Percentiles rank a stretch among this genome's conserved stretches.
These are phyloP conservation scores for Atherinosoma microstoma DNA, from an alignment of 2,797 vertebrate genomes.

Conservation along the genomic window DNA sequence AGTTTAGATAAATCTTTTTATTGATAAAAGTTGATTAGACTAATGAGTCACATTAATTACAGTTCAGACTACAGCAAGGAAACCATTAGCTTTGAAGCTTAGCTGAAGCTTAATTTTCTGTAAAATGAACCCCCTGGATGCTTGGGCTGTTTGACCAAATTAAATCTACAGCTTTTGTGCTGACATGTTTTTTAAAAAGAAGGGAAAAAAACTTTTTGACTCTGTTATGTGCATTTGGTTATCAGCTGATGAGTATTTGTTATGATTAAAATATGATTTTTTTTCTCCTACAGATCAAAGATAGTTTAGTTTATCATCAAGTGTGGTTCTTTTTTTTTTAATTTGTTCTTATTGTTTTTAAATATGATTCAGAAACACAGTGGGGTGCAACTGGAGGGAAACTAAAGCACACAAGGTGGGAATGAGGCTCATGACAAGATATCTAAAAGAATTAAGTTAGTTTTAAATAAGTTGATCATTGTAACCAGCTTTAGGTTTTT, in stretches of 20 bases:
- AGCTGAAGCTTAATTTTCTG: neutral
- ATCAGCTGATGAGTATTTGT: slow-evolving; percentile 71
- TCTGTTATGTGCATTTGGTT: slow-evolving; percentile 83
- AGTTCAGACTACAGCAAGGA: neutral
- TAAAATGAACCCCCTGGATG: slow-evolving; percentile 48
- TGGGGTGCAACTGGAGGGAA: slow-evolving; percentile 53
- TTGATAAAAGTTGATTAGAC: neutral
- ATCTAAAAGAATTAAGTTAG: neutral
- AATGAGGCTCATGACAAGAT: slow-evolving; percentile 79
- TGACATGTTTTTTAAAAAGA: slow-evolving; percentile 1
- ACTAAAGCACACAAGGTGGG: slow-evolving; percentile 55
- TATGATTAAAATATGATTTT: slow-evolving; percentile 76
- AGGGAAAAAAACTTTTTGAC: slow-evolving; percentile 14
- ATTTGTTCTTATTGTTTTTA: slow-evolving; percentile 63
- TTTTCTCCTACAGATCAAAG: slow-evolving; percentile 71
- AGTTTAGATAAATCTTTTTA: neutral
- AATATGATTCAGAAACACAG: slow-evolving; percentile 56
- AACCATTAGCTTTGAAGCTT: neutral
- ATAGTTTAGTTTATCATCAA: slow-evolving; percentile 74
- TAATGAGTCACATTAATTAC: neutral
- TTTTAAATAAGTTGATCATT: neutral
- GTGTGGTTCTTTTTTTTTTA: slow-evolving; percentile 67
- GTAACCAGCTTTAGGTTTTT: too few species aligned
- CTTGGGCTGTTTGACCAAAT: slow-evolving; percentile 33
- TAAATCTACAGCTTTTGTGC: slow-evolving; percentile 1